Evolutionary conservation across 2,888 invertebrate genomes (phyloP).

Genomic region (Caprella mutica): DNA sequence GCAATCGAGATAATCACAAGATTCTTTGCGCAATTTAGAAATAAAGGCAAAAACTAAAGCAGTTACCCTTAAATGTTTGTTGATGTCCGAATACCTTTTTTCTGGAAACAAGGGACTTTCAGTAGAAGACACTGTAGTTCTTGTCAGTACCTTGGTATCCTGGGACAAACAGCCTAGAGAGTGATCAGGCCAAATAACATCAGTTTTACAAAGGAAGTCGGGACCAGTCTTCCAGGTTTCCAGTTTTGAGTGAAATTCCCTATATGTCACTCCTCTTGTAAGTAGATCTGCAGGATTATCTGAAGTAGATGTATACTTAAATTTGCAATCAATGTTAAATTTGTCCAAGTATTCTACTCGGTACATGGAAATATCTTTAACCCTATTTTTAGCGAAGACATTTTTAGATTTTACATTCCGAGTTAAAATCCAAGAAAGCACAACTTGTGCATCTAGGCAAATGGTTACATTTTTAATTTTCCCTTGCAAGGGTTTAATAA

Average conservation of each 20-base stretch:
- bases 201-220: not conserved
- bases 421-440: too few relatives aligned
- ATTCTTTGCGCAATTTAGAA: not conserved
- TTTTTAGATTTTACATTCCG: too few relatives aligned
- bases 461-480: too few relatives aligned
- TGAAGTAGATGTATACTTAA: not conserved
- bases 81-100: not conserved
- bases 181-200: not conserved
- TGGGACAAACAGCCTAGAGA: not conserved
- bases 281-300: slow-evolving; percentile 10
- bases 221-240: slow-evolving; percentile 1
- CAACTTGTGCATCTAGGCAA: too few relatives aligned
- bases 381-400: too few relatives aligned
- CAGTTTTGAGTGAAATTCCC: not conserved
- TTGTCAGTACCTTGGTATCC: too few relatives aligned
- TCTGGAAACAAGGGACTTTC: not conserved
- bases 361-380: too few relatives aligned
- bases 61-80: not conserved
- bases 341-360: too few relatives aligned
- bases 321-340: too few relatives aligned
- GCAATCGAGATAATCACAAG: not conserved
- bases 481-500: too few relatives aligned
- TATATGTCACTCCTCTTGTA: not conserved
- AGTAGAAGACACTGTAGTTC: too few relatives aligned
- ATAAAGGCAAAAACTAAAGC: not conserved